A percentile compares a stretch with the other conserved stretches of the same genome.
These are phyloP conservation scores for Moxostoma hubbsi DNA, from an alignment of 2,797 vertebrate genomes.

Conservation along the genomic window DNA sequence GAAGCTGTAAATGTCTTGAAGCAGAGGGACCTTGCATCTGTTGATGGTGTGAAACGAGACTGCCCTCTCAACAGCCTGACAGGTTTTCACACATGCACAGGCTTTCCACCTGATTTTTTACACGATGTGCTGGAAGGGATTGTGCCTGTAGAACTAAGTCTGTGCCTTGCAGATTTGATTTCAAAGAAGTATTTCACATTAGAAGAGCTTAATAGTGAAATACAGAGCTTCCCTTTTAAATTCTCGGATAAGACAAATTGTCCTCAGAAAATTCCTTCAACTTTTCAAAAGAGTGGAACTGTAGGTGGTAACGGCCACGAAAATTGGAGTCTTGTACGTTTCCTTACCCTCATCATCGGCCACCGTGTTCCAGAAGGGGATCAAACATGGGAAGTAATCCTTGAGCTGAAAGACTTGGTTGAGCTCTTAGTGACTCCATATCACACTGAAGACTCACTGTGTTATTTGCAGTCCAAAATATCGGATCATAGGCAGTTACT, in stretches of 20 bases:
- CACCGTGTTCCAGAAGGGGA: slow-evolving; percentile 44
- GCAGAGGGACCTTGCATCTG: not conserved
- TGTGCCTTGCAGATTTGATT: not conserved
- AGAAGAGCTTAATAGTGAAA: too few relatives aligned
- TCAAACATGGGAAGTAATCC: slow-evolving; percentile 48
- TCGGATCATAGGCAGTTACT: slow-evolving; percentile 53
- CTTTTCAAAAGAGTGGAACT: slow-evolving; percentile 37
- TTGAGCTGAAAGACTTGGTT: slow-evolving; percentile 59
- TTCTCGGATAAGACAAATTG: too few relatives aligned
- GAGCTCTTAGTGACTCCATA: slow-evolving; percentile 47
- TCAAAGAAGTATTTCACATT: too few relatives aligned
- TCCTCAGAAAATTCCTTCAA: too few relatives aligned
- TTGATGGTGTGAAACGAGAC: not conserved
- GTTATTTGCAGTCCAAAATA: slow-evolving; percentile 57
- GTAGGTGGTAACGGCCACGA: slow-evolving; percentile 54
- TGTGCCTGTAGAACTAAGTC: not conserved
- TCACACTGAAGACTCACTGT: slow-evolving; percentile 57
- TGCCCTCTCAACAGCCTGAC: not conserved
- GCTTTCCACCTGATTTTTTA: not conserved
- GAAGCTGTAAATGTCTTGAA: not conserved
- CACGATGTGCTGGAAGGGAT: not conserved
- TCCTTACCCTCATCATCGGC: slow-evolving; percentile 51
- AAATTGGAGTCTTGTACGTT: slow-evolving; percentile 51
- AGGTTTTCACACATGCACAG: not conserved
- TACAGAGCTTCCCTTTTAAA: too few relatives aligned